Evolutionary conservation across 2,797 vertebrate species (phyloP), one percentile per base, ranked within the genome.

Genomic region (Geotrypetes seraphini): DNA sequence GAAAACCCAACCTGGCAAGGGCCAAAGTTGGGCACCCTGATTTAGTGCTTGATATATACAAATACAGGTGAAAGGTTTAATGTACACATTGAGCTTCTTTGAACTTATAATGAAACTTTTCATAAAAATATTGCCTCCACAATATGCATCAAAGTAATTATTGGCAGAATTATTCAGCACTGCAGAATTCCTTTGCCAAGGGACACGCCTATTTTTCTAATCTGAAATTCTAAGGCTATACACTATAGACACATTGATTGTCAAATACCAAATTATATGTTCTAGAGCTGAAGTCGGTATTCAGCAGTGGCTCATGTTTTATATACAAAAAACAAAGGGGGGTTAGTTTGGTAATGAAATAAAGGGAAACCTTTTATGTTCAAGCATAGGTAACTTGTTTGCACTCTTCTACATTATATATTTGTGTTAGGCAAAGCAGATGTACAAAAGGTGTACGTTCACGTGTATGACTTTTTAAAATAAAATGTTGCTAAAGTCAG

Each of bases 111-210:
- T 49, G 41, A 67, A 63, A 39, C 50, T 68, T 60, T 62, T 69
- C 69, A 65, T 54, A 47, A 63, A 43, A 31, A 16, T 21, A 39
- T 38, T 75, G 71, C 78, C 60, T 75, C 68, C 43, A 64, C 71
- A 64, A 54, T 46, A 43, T 39, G 32, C 53, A 57, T 62, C n/a
- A 50, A 60, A 42, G 45, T 48, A 41, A 52, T 46, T 56, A 60
- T 54, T 70, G 57, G 45, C 52, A 63, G 28, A 39, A 44, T 60
- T 36, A 31, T 48, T 69, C 57, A 60, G 47, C 43, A 45, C 57
- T 46, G 35, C 44, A 76, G 47, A 58, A 70, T 73, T 65, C 57
- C 59, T 60, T 56, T 39, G 53, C 50, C 53, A 63, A 26, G n/a
- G n/a, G n/a, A n/a, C n/a, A 44, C 30, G 48, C n/a, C n/a, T n/a